A percentile compares a stretch with the other conserved stretches of the same genome.
phyloP scores from a whole-genome alignment of 1,140 invertebrate species.

The Hermatobates lingyangjiaoensis region DNA sequence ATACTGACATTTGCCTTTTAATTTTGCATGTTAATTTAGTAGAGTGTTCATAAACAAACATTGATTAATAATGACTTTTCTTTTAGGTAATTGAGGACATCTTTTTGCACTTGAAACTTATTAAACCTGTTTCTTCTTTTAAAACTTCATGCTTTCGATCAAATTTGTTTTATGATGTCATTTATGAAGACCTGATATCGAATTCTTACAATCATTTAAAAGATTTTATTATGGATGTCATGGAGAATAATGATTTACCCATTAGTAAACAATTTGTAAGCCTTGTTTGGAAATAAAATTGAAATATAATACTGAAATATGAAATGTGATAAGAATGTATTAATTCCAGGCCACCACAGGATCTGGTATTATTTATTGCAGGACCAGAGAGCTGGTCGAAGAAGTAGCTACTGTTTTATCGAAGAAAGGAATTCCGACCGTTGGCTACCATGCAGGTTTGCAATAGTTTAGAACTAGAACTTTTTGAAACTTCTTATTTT shows the following conservation, averaged over 20 bases:
- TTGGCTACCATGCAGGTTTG: conserved; percentile 43
- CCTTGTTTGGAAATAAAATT: too few relatives aligned
- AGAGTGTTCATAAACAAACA: too few relatives aligned
- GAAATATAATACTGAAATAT: background rate
- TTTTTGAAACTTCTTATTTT: background rate
- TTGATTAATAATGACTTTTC: too few relatives aligned
- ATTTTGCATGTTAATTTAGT: too few relatives aligned
- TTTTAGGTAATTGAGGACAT: conserved; percentile 37
- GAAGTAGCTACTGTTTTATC: conserved; percentile 35
- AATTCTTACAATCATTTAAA: conserved; percentile 59
- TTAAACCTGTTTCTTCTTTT: conserved; percentile 31
- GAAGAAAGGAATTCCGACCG: conserved; percentile 30
- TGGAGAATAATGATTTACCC: conserved; percentile 18
- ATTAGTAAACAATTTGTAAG: conserved; percentile 5
- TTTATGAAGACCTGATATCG: conserved; percentile 59
- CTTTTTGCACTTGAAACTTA: conserved; percentile 30
- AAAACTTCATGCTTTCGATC: conserved; percentile 40
- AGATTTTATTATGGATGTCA: conserved; percentile 39
- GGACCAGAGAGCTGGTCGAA: conserved; percentile 41
- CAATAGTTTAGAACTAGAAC: background rate
- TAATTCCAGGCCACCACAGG: conserved; percentile 20
- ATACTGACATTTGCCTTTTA: too few relatives aligned
- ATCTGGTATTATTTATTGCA: conserved; percentile 49
- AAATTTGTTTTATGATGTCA: conserved; percentile 50
- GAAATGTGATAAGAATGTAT: background rate